Conservation (phyloP, 2,113 vertebrate genomes). For the Poeciliopsis prolifica region DNA sequence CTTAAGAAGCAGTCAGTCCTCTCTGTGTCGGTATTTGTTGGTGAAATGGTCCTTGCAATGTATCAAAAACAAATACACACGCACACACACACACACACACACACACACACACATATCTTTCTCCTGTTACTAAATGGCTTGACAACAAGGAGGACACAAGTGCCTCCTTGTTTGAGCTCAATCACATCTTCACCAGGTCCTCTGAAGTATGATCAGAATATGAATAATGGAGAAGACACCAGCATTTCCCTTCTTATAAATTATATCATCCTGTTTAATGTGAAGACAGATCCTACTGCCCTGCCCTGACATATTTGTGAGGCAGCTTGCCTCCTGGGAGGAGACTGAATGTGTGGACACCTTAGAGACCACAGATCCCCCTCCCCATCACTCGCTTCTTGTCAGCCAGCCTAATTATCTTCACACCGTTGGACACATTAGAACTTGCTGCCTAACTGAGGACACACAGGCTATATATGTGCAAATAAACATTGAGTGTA, state of each 20-base stretch:
- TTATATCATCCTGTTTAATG: constrained; percentile 15
- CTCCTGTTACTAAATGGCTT: constrained; percentile 2
- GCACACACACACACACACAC: not conserved
- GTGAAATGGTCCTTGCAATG: no score
- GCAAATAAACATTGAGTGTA: not conserved
- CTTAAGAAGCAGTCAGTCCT: no score
- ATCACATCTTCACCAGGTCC: not conserved
- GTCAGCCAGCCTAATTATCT: constrained; percentile 58
- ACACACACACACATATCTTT: not conserved
- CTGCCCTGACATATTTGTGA: constrained; percentile 52
- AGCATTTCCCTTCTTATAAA: not conserved
- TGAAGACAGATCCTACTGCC: constrained; percentile 35
- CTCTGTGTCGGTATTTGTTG: no score
- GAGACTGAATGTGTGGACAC: constrained; percentile 32
- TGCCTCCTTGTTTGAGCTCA: not conserved
- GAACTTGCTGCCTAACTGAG: not conserved
- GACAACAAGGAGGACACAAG: not conserved
- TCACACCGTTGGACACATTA: not conserved
- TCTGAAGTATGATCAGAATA: not conserved
- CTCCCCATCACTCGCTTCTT: constrained; percentile 12
- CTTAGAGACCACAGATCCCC: constrained; percentile 34
- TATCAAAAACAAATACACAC: not conserved
- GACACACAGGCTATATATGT: not conserved
- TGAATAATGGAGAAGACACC: not conserved
- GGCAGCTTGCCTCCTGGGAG: constrained; percentile 49